Conservation (phyloP, 2,797 vertebrate species). For the Florisuga fusca region DNA sequence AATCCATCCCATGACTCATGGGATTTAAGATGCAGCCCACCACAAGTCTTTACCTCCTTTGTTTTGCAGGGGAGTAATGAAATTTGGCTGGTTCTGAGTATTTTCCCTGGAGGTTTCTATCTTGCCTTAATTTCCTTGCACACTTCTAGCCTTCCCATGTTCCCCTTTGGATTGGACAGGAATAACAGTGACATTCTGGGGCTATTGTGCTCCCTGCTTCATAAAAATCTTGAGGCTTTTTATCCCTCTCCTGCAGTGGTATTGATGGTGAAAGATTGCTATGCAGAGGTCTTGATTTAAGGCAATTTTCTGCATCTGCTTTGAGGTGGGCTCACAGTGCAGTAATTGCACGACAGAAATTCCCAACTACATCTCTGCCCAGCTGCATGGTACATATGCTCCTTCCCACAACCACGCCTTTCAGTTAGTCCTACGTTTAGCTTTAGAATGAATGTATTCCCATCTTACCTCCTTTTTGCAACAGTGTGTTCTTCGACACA, state of each 20-base stretch:
- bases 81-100: background rate
- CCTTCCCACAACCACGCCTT: background rate
- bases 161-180: background rate
- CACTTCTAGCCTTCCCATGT: background rate
- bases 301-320: background rate
- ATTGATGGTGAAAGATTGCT: background rate
- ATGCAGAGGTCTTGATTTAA: background rate
- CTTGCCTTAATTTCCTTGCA: background rate
- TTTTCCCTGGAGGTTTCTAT: background rate
- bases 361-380: background rate
- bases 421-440: background rate
- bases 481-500: rapidly evolving
- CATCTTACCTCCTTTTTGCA: background rate
- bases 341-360: background rate
- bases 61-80: background rate
- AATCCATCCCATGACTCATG: background rate
- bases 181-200: background rate
- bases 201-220: background rate
- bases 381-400: background rate
- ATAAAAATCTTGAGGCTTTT: background rate
- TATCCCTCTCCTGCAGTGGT: background rate
- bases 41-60: background rate
- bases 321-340: background rate
- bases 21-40: background rate
- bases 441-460: background rate